Conservation (phyloP, 2,888 invertebrate species). For the Apotomis turbidana region DNA sequence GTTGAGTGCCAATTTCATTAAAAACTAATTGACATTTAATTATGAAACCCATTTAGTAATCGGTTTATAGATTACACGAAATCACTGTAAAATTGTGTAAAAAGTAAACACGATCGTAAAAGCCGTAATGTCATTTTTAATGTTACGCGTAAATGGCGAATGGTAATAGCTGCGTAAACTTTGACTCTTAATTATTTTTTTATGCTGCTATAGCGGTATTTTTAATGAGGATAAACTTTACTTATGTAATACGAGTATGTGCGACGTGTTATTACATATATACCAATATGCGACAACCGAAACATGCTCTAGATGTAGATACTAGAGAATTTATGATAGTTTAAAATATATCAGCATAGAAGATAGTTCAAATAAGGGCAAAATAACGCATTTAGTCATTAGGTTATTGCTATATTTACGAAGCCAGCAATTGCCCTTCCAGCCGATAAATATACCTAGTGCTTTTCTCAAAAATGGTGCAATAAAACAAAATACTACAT, state of each 20-base stretch:
- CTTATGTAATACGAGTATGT: background rate
- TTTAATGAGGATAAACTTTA: background rate
- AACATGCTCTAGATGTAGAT: too few species aligned
- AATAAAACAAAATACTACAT: too few species aligned
- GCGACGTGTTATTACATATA: too few species aligned
- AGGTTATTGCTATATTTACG: too few species aligned
- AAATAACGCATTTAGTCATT: too few species aligned
- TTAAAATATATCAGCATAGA: too few species aligned
- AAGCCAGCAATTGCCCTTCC: too few species aligned
- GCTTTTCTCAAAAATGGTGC: too few species aligned
- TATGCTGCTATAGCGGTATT: background rate
- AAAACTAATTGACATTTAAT: conserved; percentile 18
- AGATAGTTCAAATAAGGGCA: too few species aligned
- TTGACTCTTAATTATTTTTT: background rate
- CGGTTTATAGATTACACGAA: background rate
- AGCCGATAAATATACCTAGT: too few species aligned
- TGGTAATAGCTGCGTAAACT: background rate
- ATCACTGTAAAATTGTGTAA: background rate
- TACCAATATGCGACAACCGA: too few species aligned
- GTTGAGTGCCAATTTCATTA: conserved; percentile 3
- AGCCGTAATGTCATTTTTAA: background rate
- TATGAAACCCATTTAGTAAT: background rate
- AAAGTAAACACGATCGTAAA: conserved; percentile 13
- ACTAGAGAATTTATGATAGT: too few species aligned
- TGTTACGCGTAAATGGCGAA: background rate